Percentiles rank a stretch among this genome's conserved stretches.
Evolutionary conservation across 1,140 invertebrate genomes (phyloP).

Genomic region (Holotrichia oblita): DNA sequence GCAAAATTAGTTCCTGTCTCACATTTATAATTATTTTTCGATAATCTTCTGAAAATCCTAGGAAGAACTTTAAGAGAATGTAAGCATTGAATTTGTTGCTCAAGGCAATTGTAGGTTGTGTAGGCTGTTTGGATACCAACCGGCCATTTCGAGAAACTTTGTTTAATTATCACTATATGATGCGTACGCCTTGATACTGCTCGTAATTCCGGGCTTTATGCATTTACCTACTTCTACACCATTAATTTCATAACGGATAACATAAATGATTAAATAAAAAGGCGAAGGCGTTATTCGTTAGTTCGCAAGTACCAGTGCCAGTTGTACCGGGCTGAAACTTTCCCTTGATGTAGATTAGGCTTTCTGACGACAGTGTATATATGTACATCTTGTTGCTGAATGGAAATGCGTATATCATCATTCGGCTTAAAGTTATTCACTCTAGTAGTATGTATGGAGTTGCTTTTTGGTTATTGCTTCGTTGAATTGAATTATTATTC

Average conservation of each 20-base stretch:
- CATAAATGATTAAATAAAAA: slow-evolving; percentile 49
- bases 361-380: not conserved
- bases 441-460: slow-evolving; percentile 11
- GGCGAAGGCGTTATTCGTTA: not conserved
- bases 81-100: slow-evolving; percentile 35
- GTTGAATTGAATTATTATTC: not conserved
- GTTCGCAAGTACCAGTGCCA: not conserved
- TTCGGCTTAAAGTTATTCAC: not conserved
- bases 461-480: not conserved
- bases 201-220: no score
- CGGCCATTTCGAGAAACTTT: slow-evolving; percentile 50
- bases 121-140: slow-evolving; percentile 48
- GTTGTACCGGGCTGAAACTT: not conserved
- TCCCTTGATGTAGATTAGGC: not conserved
- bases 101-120: slow-evolving; percentile 24
- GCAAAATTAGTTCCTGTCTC: slow-evolving; percentile 44
- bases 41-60: slow-evolving; percentile 46
- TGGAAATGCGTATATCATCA: not conserved
- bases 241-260: slow-evolving; percentile 47
- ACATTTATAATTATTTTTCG: slow-evolving; percentile 42
- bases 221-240: not conserved
- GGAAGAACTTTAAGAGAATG: slow-evolving; percentile 16
- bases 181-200: no score
- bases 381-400: slow-evolving; percentile 2
- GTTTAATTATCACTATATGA: slow-evolving; percentile 50